Evolutionary conservation across 2,888 invertebrate genomes (phyloP).

Genomic region (Drosophila fulvimacula): DNA sequence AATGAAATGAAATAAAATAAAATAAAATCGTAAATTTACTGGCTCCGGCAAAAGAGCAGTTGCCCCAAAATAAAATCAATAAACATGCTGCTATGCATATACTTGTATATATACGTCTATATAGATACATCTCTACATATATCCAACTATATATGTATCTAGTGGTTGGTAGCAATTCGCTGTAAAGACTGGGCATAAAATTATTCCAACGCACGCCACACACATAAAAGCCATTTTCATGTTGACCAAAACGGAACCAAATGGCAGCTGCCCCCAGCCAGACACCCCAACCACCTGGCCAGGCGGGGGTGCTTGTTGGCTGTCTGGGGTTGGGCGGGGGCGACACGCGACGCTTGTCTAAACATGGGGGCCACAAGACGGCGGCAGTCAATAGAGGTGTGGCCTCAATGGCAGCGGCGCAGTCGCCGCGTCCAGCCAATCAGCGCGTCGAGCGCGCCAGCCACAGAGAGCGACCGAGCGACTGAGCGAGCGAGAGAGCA

Average conservation of each 20-base stretch:
- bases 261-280: conserved; percentile 9
- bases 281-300: conserved; percentile 3
- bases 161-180: conserved; percentile 51
- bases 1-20: conserved; percentile 68
- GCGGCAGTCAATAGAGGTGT: conserved; percentile 75
- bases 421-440: conserved; percentile 75
- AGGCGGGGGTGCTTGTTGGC: conserved; percentile 15
- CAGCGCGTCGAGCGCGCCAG: conserved; percentile 41
- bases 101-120: not conserved
- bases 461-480: conserved; percentile 28
- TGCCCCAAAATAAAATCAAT: conserved; percentile 58
- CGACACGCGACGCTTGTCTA: conserved; percentile 54
- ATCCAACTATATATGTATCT: conserved; percentile 12
- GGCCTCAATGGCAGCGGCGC: conserved; percentile 71
- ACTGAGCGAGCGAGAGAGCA: conserved; percentile 15
- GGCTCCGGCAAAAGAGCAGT: conserved; percentile 26
- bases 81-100: conserved; percentile 61
- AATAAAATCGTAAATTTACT: conserved; percentile 72
- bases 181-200: conserved; percentile 63
- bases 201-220: conserved; percentile 73
- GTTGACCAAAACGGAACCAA: conserved; percentile 57
- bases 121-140: not conserved
- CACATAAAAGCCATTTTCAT: conserved; percentile 80
- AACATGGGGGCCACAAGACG: conserved; percentile 46
- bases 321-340: conserved; percentile 17